Percentiles rank a stretch among this genome's conserved stretches.
Evolutionary conservation across 2,797 vertebrate species (phyloP).

Genomic region (Centroberyx gerrardi): DNA sequence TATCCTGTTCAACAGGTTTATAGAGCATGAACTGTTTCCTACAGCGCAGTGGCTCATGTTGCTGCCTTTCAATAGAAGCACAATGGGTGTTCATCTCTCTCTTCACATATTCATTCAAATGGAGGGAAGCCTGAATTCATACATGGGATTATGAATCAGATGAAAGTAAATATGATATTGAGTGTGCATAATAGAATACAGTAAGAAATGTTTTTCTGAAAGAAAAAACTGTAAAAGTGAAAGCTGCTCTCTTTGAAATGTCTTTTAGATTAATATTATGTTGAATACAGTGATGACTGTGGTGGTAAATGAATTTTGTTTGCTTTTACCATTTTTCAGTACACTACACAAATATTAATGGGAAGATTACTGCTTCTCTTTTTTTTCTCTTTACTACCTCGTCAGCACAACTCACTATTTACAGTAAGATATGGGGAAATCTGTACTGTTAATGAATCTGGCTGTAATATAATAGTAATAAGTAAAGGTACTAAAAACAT

Average conservation of each 20-base stretch:
- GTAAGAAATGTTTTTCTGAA: slow-evolving; percentile 5
- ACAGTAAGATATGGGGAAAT: background rate
- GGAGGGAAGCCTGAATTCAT: slow-evolving; percentile 22
- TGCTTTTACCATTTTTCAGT: too few species aligned
- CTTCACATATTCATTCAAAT: slow-evolving; percentile 34
- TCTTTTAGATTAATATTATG: background rate
- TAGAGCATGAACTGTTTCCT: slow-evolving; percentile 16
- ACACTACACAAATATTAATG: background rate
- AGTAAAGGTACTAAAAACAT: background rate
- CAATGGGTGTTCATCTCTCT: slow-evolving; percentile 46
- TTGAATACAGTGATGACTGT: background rate
- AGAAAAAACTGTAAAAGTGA: background rate
- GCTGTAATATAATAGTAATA: background rate
- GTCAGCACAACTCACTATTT: background rate
- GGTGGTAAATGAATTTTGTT: background rate
- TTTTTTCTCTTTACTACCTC: slow-evolving; percentile 2
- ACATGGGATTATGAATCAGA: slow-evolving; percentile 2
- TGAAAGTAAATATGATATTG: background rate
- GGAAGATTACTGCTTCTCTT: background rate
- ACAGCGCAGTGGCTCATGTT: slow-evolving; percentile 50
- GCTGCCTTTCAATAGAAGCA: slow-evolving; percentile 43
- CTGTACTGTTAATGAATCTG: background rate
- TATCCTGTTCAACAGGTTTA: slow-evolving; percentile 59
- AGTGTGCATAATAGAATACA: background rate
- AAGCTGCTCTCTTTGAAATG: background rate